Base-by-base conservation (phyloP, 2,888 invertebrate species). In the Drosophila neoperkinsi region DNA sequence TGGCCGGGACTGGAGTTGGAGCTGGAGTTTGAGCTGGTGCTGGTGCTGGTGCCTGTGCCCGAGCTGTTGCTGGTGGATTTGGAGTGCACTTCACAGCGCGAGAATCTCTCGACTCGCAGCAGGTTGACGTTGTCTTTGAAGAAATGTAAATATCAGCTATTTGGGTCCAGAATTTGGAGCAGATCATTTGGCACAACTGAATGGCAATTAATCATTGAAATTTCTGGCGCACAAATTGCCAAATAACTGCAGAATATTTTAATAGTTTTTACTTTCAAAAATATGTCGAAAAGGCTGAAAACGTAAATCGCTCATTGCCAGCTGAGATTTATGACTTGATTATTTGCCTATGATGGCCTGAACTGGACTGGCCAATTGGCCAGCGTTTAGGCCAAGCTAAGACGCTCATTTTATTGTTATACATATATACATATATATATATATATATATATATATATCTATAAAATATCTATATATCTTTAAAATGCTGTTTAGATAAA, bases 321-420 rank as follows among this genome's bases (percentile, higher is more conserved):
- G 82, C 69, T 74, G 81, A 86, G 89, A 86, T 86, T 86, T 88
- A 86, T 88, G 82, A 73, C 87, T 84, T 87, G 87, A 84, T 86
- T 86, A 86, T 86, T 86, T 86, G 82, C 87, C 81, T 88, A 88
- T 86, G 89, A 86, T 81, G 81, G 77, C 71, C 75, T 49, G 57
- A 60, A 55, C 76, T 59, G 62, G 28, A 41, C 52, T 21, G 41
- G 51, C 63, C 82, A 81, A 79, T 79, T 79, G 82, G 71, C 56
- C 74, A 71, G 62, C 71, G 82, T 79, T 79, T 82, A 79, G 79
- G 70, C 69, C 61, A 53, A 77, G 30, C 71, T 49, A 61, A 71
- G 41, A 49, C 80, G 31, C 49, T 55, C 71, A 60, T 78, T 77
- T 72, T 67, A 60, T 75, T 61, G 64, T 69, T 62, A 62, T 63